Evolutionary conservation across 2,797 vertebrate genomes (phyloP).

Genomic region (Microchirus variegatus): DNA sequence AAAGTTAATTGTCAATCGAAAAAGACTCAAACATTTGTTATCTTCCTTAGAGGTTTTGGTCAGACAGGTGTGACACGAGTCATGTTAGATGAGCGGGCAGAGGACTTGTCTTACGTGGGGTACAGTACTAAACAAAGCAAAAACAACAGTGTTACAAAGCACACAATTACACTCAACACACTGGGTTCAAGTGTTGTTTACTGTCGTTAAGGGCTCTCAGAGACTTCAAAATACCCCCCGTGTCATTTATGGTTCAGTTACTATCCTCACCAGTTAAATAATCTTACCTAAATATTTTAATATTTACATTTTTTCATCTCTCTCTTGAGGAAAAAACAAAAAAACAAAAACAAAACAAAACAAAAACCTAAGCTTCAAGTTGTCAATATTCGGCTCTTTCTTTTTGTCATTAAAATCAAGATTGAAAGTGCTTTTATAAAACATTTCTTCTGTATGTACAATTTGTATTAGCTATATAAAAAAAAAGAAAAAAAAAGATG

Average conservation of each 20-base stretch:
- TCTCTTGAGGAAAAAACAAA: constrained; percentile 79
- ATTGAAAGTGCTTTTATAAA: constrained; percentile 99
- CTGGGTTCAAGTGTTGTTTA: constrained; percentile 64
- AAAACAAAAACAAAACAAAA: constrained; percentile 13
- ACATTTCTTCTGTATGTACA: constrained; percentile 97
- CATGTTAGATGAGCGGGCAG: constrained; percentile 21
- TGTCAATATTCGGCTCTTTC: constrained; percentile 87
- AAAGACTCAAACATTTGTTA: constrained; percentile 14
- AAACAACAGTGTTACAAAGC: constrained; percentile 81
- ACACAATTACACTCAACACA: constrained; percentile 77
- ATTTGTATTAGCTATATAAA: constrained; percentile 87
- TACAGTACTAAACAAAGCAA: constrained; percentile 81
- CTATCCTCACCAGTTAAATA: constrained; percentile 87
- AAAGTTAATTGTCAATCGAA: too few relatives aligned
- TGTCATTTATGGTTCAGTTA: constrained; percentile 80
- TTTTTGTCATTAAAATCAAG: constrained; percentile 94
- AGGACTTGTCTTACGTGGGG: constrained; percentile 59
- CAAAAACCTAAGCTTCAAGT: constrained; percentile 84
- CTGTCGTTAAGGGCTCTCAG: constrained; percentile 71
- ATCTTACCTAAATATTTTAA: constrained; percentile 89
- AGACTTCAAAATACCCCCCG: constrained; percentile 75
- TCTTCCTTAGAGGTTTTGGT: constrained; percentile 11
- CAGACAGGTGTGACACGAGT: constrained; percentile 26
- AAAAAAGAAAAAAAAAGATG: constrained; percentile 67
- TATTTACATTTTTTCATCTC: constrained; percentile 87